Base-by-base conservation (phyloP, 2,888 invertebrate genomes). In the Zelleria hepariella region DNA sequence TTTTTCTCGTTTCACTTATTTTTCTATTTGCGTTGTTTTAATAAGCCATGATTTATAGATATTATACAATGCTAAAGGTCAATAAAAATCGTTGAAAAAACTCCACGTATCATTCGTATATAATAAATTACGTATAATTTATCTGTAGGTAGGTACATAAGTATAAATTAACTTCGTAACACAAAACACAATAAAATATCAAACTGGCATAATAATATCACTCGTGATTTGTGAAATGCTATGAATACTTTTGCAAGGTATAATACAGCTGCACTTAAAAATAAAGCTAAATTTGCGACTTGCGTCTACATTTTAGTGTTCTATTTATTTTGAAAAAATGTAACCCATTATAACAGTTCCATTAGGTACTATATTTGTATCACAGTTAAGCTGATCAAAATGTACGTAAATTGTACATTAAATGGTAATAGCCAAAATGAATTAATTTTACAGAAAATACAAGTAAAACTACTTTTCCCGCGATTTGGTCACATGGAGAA, bases 401-500 rank as follows among this genome's bases (percentile, higher is more conserved):
- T 32, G 15, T 18, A 32, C 8, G 23, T 24, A 54, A 23, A 3
- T 23, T n/a, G n/a, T n/a, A n/a, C n/a, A n/a, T n/a, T n/a, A n/a
- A n/a, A n/a, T n/a, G n/a, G n/a, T n/a, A 15, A 42, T 42, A 42
- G 10, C 10, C 32, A 42, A 32, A 20, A 56, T 7, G 56, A 32
- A 32, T 21, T 56, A 27, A 18, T 56, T 42, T 42, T 42, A 42
- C 32, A 42, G 32, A 42, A 42, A 42, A 42, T n/a, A n/a, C n/a
- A n/a, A n/a, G n/a, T n/a, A n/a, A n/a, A n/a, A 10, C 32, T 42
- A 15, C 15, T 42, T 42, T 42, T 42, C 32, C 32, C 15, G 32
- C 15, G 21, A 42, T 82, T 84, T 85, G 83, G 84, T 82, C 84
- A 84, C 84, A 75, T 78, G 78, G 80, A 82, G 83, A 82, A 78